Evolutionary conservation across 1,140 invertebrate species (phyloP), one percentile per base, ranked within the genome.

Genomic region (Episyrphus balteatus): DNA sequence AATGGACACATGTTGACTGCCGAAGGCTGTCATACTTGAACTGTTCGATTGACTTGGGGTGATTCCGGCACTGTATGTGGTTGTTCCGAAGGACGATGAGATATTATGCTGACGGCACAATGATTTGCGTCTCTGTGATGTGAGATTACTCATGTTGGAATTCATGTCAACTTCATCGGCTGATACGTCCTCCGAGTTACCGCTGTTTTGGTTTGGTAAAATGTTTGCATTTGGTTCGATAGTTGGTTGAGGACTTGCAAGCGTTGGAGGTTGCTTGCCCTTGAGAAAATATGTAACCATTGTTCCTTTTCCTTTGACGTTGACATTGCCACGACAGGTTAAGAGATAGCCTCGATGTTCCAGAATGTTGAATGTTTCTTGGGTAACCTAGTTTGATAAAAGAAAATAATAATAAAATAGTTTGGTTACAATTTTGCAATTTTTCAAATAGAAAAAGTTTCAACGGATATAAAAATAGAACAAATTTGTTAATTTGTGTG

Each of bases 301-400:
- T 38, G 88, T 84, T 1, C 92, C 92, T 70, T 94, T 95, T 17
- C 92, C 92, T 70, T 95, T 95, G 3, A 95, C 90, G 53, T 90
- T 81, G 15, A 94, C 84, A 5, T 75, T 80, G 1, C 90, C 91
- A 12, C 91, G 75, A 62, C 86, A 88, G 2, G 77, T 80, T 9
- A 91, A 72, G 32, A 79, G 75, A 65, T 85, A 92, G 36, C 86
- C 86, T 48, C 82, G 81, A 2, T 73, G 59, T 47, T 78, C 68
- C 11, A 92, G 69, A 53, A 92, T 85, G 57, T 89, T 79, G 55
- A 82, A 83, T 19, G 90, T 79, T 70, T 93, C 89, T 61, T 91
- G 80, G 1, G 89, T 92, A 30, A 92, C 86, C 84, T 92, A 68
- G 36, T 7, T 45, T 45, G 2, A 13, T 45, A 43, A n/a, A 43